phyloP scores from a whole-genome alignment of 2,888 invertebrate genomes.

The Diaperis boleti region DNA sequence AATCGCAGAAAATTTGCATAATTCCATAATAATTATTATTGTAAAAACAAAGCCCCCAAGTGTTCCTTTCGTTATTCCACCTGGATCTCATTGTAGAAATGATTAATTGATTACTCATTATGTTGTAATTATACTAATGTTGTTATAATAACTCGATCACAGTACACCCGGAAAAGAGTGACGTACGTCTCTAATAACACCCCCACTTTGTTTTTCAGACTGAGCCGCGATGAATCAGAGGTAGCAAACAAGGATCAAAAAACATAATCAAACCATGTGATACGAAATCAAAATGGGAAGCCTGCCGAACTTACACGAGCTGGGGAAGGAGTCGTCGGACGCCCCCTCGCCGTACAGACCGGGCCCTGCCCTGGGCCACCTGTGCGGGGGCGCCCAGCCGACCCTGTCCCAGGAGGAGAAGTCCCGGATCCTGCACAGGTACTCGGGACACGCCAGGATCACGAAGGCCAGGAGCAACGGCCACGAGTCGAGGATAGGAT shows the following conservation, averaged over 20 bases:
- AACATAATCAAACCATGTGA: conserved; percentile 20
- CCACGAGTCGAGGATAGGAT: conserved; percentile 57
- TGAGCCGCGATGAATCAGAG: conserved; percentile 2
- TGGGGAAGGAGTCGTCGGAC: conserved; percentile 63
- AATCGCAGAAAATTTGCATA: too few relatives aligned
- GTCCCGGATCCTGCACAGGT: conserved; percentile 58
- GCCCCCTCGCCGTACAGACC: conserved; percentile 43
- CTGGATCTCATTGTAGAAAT: too few relatives aligned
- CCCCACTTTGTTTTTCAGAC: conserved; percentile 10
- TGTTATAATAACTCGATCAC: too few relatives aligned
- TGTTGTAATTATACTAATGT: too few relatives aligned
- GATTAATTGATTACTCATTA: too few relatives aligned
- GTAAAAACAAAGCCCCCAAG: too few relatives aligned
- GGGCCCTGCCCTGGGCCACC: conserved; percentile 58
- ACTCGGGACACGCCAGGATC: conserved; percentile 60
- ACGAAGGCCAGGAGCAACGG: conserved; percentile 60
- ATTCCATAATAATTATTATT: too few relatives aligned
- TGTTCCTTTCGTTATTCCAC: too few relatives aligned
- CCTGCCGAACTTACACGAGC: conserved; percentile 75
- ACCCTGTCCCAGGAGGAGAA: conserved; percentile 56
- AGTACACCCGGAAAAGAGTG: not conserved
- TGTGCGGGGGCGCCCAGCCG: conserved; percentile 55
- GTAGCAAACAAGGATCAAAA: conserved; percentile 10
- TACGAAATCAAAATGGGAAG: conserved; percentile 75
- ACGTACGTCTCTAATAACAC: too few relatives aligned